phyloP scores from a whole-genome alignment of 2,797 vertebrate genomes.

The Hydrophis major region DNA sequence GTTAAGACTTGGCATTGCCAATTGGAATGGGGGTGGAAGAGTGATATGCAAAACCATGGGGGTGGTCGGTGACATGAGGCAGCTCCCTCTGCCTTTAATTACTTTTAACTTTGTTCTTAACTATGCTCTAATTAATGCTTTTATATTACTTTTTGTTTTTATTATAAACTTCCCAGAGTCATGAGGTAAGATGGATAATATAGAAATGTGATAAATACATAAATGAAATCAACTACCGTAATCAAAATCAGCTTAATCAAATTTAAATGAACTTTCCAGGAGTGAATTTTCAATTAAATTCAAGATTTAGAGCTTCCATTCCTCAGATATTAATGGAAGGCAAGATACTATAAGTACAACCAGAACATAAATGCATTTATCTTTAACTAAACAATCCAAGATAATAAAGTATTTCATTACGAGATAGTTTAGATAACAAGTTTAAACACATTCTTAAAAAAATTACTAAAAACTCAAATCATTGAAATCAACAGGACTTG shows the following conservation, averaged over 20 bases:
- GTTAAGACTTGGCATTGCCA: background rate
- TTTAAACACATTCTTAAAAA: background rate
- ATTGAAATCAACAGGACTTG: background rate
- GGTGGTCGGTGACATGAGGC: background rate
- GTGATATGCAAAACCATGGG: background rate
- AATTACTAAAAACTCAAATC: background rate
- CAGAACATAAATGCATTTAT: background rate
- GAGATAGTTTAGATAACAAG: background rate
- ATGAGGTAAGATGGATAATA: background rate
- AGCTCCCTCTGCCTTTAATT: background rate
- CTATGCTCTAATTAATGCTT: background rate
- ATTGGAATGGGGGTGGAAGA: background rate
- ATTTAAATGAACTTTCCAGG: background rate
- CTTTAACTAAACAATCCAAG: background rate
- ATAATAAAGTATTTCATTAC: background rate
- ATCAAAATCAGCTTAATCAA: too few species aligned
- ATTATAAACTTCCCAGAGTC: background rate
- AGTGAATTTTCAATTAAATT: background rate
- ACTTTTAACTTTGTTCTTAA: background rate
- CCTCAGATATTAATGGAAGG: background rate
- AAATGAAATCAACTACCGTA: background rate
- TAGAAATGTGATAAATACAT: background rate
- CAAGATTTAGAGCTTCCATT: background rate
- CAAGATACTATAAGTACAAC: background rate
- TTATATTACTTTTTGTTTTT: background rate